Percentiles rank a stretch among this genome's conserved stretches.
These are phyloP conservation scores for Crotophaga sulcirostris DNA, from an alignment of 2,113 vertebrate genomes.

Conservation along the genomic window DNA sequence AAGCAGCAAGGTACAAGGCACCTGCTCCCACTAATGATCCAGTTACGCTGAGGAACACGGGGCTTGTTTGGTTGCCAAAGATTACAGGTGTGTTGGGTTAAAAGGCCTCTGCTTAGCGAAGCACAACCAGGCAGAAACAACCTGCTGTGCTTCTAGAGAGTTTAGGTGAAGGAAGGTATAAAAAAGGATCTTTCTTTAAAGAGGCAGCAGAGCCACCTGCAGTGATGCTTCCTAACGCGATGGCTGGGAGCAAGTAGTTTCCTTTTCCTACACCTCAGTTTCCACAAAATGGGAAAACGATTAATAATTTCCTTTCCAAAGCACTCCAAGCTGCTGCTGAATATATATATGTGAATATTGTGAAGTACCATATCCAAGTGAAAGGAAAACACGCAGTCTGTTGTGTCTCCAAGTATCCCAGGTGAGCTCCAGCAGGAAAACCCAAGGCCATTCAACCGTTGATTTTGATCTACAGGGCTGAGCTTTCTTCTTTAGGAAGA, in stretches of 20 bases:
- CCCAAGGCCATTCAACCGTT: not conserved
- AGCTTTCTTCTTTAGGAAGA: not conserved
- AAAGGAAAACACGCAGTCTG: fast-evolving
- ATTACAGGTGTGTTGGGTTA: not conserved
- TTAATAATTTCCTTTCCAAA: not conserved
- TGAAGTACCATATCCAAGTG: not conserved
- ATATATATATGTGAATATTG: fast-evolving
- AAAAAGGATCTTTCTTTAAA: not conserved
- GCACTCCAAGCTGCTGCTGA: not conserved
- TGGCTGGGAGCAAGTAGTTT: fast-evolving
- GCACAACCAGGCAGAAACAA: not conserved
- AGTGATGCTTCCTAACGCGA: not conserved
- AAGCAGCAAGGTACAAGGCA: not conserved
- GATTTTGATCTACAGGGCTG: not conserved
- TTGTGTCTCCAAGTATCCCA: not conserved
- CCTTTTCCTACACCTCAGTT: not conserved
- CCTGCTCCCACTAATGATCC: not conserved
- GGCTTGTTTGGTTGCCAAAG: not conserved
- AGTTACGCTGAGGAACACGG: not conserved
- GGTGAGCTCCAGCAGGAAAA: not conserved
- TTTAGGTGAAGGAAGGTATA: not conserved
- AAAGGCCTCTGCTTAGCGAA: not conserved
- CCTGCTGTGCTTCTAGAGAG: not conserved
- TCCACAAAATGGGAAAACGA: not conserved
- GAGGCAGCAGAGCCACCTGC: not conserved